These are phyloP conservation scores for Acinonyx jubatus DNA, from an alignment of 2,113 vertebrate species.

Conservation along the genomic window DNA sequence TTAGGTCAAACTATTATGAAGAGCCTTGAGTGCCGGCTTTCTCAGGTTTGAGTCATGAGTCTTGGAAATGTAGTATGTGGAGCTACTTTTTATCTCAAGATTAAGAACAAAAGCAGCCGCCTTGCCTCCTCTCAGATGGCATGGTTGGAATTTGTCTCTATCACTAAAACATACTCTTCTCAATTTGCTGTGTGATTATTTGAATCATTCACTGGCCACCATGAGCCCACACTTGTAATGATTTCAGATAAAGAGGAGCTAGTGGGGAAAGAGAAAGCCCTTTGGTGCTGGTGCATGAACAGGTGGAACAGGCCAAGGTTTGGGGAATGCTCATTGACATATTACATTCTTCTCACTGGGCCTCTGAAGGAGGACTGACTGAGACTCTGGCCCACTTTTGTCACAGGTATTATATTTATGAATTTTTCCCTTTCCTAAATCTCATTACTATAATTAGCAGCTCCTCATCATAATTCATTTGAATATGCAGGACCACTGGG, in stretches of 20 bases:
- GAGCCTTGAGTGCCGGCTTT: neutral
- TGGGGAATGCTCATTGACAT: neutral
- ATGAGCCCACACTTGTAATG: neutral
- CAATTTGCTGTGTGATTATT: neutral
- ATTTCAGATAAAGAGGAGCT: neutral
- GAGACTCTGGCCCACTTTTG: conserved; percentile 71
- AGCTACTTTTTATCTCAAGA: neutral
- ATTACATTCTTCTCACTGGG: neutral
- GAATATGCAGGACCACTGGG: conserved; percentile 65
- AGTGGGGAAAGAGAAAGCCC: neutral
- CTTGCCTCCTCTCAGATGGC: neutral
- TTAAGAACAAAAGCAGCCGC: neutral
- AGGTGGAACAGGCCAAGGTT: neutral
- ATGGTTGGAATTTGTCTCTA: neutral
- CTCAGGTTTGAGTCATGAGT: neutral
- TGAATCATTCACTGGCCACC: neutral
- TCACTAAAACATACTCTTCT: neutral
- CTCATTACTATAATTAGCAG: conserved; percentile 74
- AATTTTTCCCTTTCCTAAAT: conserved; percentile 53
- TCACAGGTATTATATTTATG: conserved; percentile 51
- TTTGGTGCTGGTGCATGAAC: rapidly evolving
- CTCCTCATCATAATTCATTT: conserved; percentile 73
- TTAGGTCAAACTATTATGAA: neutral
- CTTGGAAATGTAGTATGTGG: neutral
- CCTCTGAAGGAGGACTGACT: neutral